A percentile compares a stretch with the other conserved stretches of the same genome.
Conservation (phyloP, 2,797 vertebrate species). For the Sebastes trivittatus region DNA sequence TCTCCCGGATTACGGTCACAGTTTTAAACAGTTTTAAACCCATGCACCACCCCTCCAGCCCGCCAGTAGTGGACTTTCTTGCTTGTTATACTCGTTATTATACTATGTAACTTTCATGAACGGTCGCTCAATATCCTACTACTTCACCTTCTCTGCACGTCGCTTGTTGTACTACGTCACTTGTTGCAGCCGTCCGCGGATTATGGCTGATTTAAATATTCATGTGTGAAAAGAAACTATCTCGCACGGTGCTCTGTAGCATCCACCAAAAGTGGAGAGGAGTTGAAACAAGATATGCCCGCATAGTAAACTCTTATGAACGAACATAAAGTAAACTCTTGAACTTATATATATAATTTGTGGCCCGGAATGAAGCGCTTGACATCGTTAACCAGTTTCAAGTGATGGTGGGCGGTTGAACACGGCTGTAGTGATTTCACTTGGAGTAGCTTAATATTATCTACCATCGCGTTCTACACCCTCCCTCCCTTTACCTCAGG, state of each 20-base stretch:
- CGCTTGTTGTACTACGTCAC: too few species aligned
- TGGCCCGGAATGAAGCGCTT: not conserved
- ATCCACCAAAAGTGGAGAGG: not conserved
- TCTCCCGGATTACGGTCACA: accelerated
- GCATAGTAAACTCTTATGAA: not conserved
- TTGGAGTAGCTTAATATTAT: conserved; percentile 23
- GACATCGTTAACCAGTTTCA: not conserved
- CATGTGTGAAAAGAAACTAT: not conserved
- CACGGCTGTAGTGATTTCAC: conserved; percentile 6
- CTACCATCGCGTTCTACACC: conserved; percentile 21
- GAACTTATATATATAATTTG: not conserved
- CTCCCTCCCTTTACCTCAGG: conserved; percentile 36
- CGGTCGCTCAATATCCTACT: too few species aligned
- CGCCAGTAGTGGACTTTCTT: too few species aligned
- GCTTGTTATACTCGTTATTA: too few species aligned
- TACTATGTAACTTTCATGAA: too few species aligned
- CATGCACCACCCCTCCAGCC: too few species aligned
- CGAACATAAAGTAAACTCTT: not conserved
- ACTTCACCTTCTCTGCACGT: too few species aligned
- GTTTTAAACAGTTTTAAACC: too few species aligned
- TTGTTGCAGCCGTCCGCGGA: too few species aligned
- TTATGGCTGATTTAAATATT: not conserved
- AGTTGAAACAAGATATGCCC: not conserved
- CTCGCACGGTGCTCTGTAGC: not conserved
- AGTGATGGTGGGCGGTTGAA: not conserved